These are phyloP conservation scores for Sebastes diaconus DNA, from an alignment of 2,797 vertebrate species.

Conservation along the genomic window DNA sequence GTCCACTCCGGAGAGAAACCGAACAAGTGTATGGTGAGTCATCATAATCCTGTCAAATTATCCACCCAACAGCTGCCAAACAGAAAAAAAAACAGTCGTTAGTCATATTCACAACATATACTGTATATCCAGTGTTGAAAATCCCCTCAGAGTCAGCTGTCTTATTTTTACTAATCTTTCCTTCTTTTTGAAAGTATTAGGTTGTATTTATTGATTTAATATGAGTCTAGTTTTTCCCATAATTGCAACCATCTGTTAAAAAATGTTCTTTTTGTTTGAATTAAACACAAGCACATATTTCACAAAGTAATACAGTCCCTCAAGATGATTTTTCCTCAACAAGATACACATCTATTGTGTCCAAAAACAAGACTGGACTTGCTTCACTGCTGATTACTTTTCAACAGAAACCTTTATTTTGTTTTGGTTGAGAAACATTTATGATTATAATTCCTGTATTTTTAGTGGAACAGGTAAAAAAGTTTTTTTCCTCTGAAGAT, in stretches of 20 bases:
- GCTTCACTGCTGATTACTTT: slow-evolving; percentile 65
- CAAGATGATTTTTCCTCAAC: slow-evolving; percentile 33
- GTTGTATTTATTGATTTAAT: slow-evolving; percentile 35
- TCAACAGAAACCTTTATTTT: slow-evolving; percentile 57
- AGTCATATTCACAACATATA: slow-evolving; percentile 1
- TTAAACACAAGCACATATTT: slow-evolving; percentile 39
- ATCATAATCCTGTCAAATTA: slow-evolving; percentile 8
- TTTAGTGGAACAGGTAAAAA: slow-evolving; percentile 46
- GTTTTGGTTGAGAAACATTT: slow-evolving; percentile 58
- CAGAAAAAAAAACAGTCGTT: not conserved
- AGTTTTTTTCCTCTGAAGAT: slow-evolving; percentile 37
- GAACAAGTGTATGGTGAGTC: slow-evolving; percentile 99
- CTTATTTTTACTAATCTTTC: not conserved
- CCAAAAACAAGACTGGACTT: slow-evolving; percentile 52
- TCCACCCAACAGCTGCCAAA: not conserved
- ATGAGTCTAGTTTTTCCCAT: slow-evolving; percentile 18
- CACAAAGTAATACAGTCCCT: slow-evolving; percentile 27
- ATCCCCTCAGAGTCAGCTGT: not conserved
- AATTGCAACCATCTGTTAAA: slow-evolving; percentile 50
- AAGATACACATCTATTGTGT: slow-evolving; percentile 22
- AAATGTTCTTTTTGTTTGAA: slow-evolving; percentile 15
- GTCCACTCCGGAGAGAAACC: slow-evolving; percentile 99
- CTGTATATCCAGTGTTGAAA: slow-evolving; percentile 4
- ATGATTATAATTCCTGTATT: slow-evolving; percentile 54
- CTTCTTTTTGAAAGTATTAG: slow-evolving; percentile 10